A percentile compares a stretch with the other conserved stretches of the same genome.
Evolutionary conservation across 1,140 invertebrate genomes (phyloP).

Genomic region (Copidosoma floridanum): DNA sequence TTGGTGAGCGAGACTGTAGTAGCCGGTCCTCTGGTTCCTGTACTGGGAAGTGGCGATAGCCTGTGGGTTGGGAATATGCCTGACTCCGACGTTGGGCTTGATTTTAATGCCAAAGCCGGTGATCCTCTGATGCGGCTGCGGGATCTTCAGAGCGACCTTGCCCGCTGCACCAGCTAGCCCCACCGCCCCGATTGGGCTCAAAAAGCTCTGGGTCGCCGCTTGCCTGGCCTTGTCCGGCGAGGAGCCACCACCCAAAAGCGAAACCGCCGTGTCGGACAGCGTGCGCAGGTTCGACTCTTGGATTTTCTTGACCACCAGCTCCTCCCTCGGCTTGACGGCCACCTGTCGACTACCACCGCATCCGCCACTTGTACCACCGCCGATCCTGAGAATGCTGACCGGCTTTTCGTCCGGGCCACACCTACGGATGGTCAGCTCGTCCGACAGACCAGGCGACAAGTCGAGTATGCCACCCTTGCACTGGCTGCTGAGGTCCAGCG

Average conservation of each 20-base stretch:
- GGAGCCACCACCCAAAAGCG: slow-evolving; percentile 33
- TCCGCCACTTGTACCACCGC: no score
- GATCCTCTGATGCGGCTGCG: slow-evolving; percentile 48
- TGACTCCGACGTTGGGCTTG: slow-evolving; percentile 46
- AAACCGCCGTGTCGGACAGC: slow-evolving; percentile 46
- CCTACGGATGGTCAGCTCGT: neutral
- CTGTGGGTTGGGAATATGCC: slow-evolving; percentile 51
- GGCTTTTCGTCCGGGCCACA: neutral
- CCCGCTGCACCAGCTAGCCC: slow-evolving; percentile 12
- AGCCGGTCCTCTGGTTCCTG: slow-evolving; percentile 47
- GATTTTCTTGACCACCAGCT: slow-evolving; percentile 30
- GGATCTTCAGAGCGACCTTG: slow-evolving; percentile 48
- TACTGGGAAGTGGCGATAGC: slow-evolving; percentile 51
- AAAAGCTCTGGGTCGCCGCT: slow-evolving; percentile 6
- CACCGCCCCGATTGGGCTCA: neutral
- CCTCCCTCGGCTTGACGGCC: slow-evolving; percentile 35
- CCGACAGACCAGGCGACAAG: slow-evolving; percentile 23
- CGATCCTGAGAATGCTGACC: slow-evolving; percentile 6
- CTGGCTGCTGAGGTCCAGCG: slow-evolving; percentile 38
- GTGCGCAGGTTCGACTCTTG: slow-evolving; percentile 44
- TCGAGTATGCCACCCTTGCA: slow-evolving; percentile 32
- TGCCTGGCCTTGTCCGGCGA: slow-evolving; percentile 21
- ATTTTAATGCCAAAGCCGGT: slow-evolving; percentile 49
- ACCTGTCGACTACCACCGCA: slow-evolving; percentile 3
- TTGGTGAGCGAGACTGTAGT: slow-evolving; percentile 39